Evolutionary conservation across 2,888 invertebrate species (phyloP).

Genomic region (Bellardia pandia): DNA sequence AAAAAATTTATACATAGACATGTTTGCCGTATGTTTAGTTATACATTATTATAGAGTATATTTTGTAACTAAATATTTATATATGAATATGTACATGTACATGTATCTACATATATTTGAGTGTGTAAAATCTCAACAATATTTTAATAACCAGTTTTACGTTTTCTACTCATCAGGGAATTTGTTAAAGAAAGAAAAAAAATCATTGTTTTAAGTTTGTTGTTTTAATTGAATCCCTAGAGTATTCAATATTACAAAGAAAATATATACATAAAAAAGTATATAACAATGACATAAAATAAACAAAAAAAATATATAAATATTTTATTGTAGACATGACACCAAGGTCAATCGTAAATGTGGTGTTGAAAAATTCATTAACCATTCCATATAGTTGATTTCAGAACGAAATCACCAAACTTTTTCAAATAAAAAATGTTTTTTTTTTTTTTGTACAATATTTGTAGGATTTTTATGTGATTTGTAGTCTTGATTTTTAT

Average conservation of each 20-base stretch:
- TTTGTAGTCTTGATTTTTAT: no score
- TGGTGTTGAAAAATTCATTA: conserved; percentile 37
- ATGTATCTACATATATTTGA: neutral
- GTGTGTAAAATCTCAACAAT: conserved; percentile 13
- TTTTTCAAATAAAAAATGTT: no score
- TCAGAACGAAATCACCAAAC: no score
- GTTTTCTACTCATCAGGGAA: conserved; percentile 60
- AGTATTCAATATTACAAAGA: conserved; percentile 53
- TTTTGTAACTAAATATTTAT: neutral
- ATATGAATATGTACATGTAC: neutral
- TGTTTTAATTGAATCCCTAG: conserved; percentile 65
- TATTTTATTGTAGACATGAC: conserved; percentile 51
- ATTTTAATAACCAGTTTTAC: conserved; percentile 57
- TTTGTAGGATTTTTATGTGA: no score
- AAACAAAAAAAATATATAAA: conserved; percentile 28
- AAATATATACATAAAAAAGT: conserved; percentile 1
- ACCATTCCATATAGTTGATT: neutral
- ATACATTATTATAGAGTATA: neutral
- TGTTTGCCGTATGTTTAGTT: conserved; percentile 15
- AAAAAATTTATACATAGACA: conserved; percentile 67
- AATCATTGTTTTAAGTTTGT: conserved; percentile 65
- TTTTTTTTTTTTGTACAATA: no score
- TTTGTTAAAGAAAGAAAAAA: conserved; percentile 50
- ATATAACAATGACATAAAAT: conserved; percentile 28
- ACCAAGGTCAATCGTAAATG: conserved; percentile 56